Evolutionary conservation across 1,140 invertebrate species (phyloP).

Genomic region (Chironomus tepperi): DNA sequence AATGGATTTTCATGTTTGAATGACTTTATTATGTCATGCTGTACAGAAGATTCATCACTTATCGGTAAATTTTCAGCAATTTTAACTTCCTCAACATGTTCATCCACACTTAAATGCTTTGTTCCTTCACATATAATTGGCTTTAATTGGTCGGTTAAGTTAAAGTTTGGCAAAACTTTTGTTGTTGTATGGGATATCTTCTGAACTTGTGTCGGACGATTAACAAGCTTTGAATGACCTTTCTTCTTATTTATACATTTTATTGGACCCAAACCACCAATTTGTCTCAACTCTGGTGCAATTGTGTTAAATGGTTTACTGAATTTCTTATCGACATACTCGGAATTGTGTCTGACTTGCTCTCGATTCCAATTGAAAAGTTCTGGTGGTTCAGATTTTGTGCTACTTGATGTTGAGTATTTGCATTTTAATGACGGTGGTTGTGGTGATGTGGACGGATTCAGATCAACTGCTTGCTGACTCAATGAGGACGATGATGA

Average conservation of each 20-base stretch:
- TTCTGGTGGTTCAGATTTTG: background rate
- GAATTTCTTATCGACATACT: background rate
- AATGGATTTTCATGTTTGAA: slow-evolving; percentile 16
- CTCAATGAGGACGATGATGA: no score
- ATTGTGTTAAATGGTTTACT: background rate
- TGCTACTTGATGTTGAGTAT: background rate
- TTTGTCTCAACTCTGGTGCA: background rate
- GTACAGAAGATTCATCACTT: background rate
- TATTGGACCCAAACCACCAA: background rate
- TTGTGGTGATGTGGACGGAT: background rate
- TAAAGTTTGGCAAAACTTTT: background rate
- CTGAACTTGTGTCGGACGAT: slow-evolving; percentile 1
- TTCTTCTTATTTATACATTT: background rate
- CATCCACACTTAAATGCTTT: background rate
- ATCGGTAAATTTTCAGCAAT: background rate
- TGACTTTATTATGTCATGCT: background rate
- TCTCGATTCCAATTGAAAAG: background rate
- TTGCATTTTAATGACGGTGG: background rate
- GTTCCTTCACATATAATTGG: background rate
- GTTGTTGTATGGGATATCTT: background rate
- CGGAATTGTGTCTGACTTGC: background rate
- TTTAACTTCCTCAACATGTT: background rate
- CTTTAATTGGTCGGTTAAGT: background rate
- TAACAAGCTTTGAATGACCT: background rate
- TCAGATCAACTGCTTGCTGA: no score